phyloP scores from a whole-genome alignment of 2,113 vertebrate genomes.

The Notothenia rossii region DNA sequence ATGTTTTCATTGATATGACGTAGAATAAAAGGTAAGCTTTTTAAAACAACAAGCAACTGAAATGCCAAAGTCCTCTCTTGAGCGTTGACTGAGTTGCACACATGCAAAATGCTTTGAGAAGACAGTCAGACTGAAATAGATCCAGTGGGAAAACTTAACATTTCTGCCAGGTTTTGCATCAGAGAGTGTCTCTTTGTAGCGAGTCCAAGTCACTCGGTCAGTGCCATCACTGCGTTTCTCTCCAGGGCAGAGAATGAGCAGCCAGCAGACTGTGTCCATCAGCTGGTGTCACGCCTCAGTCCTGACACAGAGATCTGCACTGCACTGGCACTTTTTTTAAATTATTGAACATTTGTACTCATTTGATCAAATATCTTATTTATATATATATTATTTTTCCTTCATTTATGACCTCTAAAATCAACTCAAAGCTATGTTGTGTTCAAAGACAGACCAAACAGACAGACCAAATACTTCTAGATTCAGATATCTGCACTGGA shows the following conservation, averaged over 20 bases:
- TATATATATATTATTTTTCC: not conserved
- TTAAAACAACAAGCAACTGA: not conserved
- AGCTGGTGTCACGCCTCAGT: conserved; percentile 54
- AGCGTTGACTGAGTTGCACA: not conserved
- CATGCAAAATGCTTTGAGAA: conserved; percentile 16
- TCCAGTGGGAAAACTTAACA: not conserved
- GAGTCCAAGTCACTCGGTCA: conserved; percentile 39
- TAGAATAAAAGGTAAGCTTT: not conserved
- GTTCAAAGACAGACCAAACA: not conserved
- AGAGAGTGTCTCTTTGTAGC: conserved; percentile 21
- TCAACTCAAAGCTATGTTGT: not conserved
- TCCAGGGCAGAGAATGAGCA: conserved; percentile 23
- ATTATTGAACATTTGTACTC: not conserved
- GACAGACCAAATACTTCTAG: not conserved
- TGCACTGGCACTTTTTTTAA: not conserved
- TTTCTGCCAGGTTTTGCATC: conserved; percentile 14
- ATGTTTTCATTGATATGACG: not conserved
- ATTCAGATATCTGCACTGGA: not conserved
- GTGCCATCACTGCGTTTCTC: not conserved
- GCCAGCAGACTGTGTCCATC: conserved; percentile 51
- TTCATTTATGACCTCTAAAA: not conserved
- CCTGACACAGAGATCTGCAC: not conserved
- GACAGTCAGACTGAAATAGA: not conserved
- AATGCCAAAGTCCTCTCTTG: not conserved
- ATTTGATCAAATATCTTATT: not conserved